Base-by-base conservation (phyloP, 30 jellyfish, hydroid and myxozoan genomes). In the Turritopsis dohrnii region DNA sequence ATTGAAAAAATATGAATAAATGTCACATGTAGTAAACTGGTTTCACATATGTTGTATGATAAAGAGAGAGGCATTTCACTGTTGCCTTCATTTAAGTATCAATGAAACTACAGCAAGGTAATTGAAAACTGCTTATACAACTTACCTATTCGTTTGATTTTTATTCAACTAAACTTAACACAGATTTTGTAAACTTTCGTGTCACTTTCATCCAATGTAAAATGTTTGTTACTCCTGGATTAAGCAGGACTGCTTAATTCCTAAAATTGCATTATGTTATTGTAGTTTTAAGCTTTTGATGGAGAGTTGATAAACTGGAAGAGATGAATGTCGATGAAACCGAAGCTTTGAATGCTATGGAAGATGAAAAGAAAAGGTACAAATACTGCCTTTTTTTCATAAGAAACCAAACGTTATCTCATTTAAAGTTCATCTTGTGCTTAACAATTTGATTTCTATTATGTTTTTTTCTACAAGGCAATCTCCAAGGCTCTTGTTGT, bases 401-500 rank as follows among this genome's bases (percentile, higher is more conserved):
- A n/a, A n/a, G n/a, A n/a, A n/a, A n/a, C n/a, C n/a, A n/a, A n/a
- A n/a, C n/a, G n/a, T n/a, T n/a, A n/a, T n/a, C n/a, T n/a, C n/a
- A n/a, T n/a, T n/a, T n/a, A n/a, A n/a, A n/a, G n/a, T n/a, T n/a
- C n/a, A n/a, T n/a, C n/a, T n/a, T n/a, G n/a, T n/a, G n/a, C n/a
- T n/a, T n/a, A n/a, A n/a, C n/a, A n/a, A n/a, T n/a, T n/a, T n/a
- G n/a, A n/a, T n/a, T n/a, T n/a, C n/a, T n/a, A n/a, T n/a, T n/a
- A n/a, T n/a, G n/a, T n/a, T 41, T 41, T 41, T 41, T 41, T 41
- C 13, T 5, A 3, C 13, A 3, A 41, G 60, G 13, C 60, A 41
- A 9, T 69, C 77, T 8, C 77, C 77, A 69, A n/a, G 77, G 77
- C 24, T 16, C 41, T 53, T 93, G 81, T 66, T 93, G 66, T 93